These are phyloP conservation scores for Cryptosula pallasiana DNA, from an alignment of 2,888 invertebrate genomes.

Conservation along the genomic window DNA sequence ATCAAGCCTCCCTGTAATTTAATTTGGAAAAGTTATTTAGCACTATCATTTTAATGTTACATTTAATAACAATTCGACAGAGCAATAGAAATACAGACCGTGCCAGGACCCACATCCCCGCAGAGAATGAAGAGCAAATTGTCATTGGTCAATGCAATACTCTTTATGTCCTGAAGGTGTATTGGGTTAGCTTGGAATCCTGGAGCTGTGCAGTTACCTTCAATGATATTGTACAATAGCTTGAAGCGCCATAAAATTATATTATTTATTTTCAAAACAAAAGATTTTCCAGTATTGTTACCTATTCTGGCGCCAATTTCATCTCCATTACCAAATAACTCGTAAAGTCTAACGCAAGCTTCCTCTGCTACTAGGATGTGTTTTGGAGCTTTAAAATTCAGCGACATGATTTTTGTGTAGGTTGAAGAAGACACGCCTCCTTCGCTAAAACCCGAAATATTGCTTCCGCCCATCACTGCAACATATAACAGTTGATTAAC, in stretches of 20 bases:
- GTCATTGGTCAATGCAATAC: neutral
- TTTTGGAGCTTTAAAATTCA: neutral
- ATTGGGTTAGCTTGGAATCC: neutral
- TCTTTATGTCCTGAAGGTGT: neutral
- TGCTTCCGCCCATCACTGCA: neutral
- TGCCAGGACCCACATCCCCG: neutral
- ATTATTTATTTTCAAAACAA: too few relatives aligned
- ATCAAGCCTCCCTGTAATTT: conserved; percentile 18
- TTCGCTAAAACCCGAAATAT: neutral
- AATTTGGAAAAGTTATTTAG: too few relatives aligned
- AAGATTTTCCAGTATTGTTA: too few relatives aligned
- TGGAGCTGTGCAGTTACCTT: conserved; percentile 6
- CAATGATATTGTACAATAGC: too few relatives aligned
- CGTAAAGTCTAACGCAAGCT: neutral
- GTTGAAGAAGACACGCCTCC: neutral
- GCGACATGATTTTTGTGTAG: neutral
- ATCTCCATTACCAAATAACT: neutral
- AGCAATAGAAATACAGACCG: neutral
- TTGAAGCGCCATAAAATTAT: too few relatives aligned
- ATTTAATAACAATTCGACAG: too few relatives aligned
- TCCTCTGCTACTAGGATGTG: neutral
- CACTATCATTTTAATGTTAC: too few relatives aligned
- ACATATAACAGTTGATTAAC: too few relatives aligned
- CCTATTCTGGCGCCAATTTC: neutral
- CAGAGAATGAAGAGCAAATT: neutral